These are phyloP conservation scores for Phylloscopus whistleri DNA, from an alignment of 2,113 vertebrate genomes.

Conservation along the genomic window DNA sequence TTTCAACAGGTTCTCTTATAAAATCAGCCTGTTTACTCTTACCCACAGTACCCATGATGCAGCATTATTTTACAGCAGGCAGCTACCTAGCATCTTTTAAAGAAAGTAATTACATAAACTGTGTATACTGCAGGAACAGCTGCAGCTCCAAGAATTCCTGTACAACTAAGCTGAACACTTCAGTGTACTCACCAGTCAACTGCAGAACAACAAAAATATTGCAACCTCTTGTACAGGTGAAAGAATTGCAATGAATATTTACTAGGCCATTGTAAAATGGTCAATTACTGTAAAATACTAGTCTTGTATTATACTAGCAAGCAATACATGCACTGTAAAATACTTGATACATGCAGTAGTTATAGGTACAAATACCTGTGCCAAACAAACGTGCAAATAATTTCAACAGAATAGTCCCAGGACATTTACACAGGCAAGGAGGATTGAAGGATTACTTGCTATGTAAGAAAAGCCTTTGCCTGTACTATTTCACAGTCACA, in stretches of 20 bases:
- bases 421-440: background rate
- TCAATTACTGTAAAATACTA: background rate
- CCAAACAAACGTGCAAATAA: background rate
- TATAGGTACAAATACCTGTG: background rate
- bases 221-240: background rate
- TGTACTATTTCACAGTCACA: background rate
- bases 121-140: background rate
- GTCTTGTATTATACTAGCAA: background rate
- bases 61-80: background rate
- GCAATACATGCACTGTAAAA: background rate
- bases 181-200: background rate
- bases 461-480: background rate
- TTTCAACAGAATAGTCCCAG: background rate
- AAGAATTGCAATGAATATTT: background rate
- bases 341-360: background rate
- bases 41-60: background rate
- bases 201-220: background rate
- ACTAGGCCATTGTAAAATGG: background rate
- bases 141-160: background rate
- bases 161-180: background rate
- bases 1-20: background rate
- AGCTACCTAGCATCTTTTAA: background rate
- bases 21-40: background rate
- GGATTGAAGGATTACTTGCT: background rate
- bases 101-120: background rate